phyloP scores from a whole-genome alignment of 2,797 vertebrate genomes.

The Protonibea diacanthus region DNA sequence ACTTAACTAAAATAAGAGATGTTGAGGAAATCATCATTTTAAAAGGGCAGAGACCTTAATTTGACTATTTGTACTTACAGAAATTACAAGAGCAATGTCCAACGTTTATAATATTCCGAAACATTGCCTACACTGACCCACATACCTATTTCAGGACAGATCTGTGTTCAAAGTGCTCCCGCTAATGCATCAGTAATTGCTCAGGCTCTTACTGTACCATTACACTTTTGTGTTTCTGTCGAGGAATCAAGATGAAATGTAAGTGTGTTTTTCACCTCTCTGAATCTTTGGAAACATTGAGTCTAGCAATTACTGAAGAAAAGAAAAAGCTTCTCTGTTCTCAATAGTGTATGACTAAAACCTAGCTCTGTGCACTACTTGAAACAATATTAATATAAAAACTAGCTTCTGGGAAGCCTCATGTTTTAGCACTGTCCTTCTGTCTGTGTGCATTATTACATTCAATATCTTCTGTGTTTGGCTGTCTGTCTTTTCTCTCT shows the following conservation, averaged over 20 bases:
- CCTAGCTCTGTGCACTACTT: neutral
- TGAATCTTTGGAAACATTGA: slow-evolving; percentile 27
- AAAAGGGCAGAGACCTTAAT: neutral
- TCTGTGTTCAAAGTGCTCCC: slow-evolving; percentile 8
- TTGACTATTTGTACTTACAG: neutral
- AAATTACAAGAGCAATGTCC: slow-evolving; percentile 1
- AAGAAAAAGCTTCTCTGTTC: slow-evolving; percentile 18
- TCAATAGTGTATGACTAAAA: neutral
- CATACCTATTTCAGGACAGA: slow-evolving; percentile 6
- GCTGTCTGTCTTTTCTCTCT: slow-evolving; percentile 18
- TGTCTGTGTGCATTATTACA: slow-evolving; percentile 25
- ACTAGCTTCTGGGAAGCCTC: slow-evolving; percentile 1
- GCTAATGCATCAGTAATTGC: slow-evolving; percentile 43
- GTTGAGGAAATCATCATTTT: slow-evolving; percentile 5
- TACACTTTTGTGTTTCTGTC: slow-evolving; percentile 10
- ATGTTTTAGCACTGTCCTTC: neutral
- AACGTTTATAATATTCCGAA: neutral
- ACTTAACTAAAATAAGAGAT: slow-evolving; percentile 2
- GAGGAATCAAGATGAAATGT: slow-evolving; percentile 10
- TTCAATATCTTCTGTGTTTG: slow-evolving; percentile 15
- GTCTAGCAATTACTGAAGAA: neutral
- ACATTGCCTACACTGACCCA: neutral
- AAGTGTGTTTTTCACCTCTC: slow-evolving; percentile 20
- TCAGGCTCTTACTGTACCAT: slow-evolving; percentile 1
- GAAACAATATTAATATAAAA: slow-evolving; percentile 17